Conservation (phyloP, 1,140 invertebrate species). For the Ceratosolen fusciceps region DNA sequence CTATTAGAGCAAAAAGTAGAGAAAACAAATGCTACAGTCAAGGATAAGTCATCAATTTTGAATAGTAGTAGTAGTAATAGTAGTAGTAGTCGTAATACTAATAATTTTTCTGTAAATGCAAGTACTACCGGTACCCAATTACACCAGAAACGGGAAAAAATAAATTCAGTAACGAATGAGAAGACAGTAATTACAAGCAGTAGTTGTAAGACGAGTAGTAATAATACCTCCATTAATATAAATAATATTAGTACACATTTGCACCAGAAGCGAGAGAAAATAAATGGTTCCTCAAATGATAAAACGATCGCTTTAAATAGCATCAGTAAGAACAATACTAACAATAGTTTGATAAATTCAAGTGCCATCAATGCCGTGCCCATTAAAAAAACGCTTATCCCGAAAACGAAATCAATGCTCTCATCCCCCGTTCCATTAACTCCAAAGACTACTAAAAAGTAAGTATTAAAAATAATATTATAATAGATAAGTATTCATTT, state of each 20-base stretch:
- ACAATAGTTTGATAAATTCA: not conserved
- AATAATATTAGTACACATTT: too few species aligned
- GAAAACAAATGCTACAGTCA: not conserved
- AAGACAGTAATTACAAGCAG: too few species aligned
- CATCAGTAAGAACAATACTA: not conserved
- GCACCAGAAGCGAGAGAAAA: too few species aligned
- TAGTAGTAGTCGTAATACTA: not conserved
- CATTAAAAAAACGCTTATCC: not conserved
- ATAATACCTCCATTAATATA: too few species aligned
- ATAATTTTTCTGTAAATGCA: not conserved
- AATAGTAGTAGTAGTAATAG: not conserved
- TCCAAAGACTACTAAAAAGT: constrained; percentile 3
- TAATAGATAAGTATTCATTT: not conserved
- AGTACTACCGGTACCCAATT: too few species aligned
- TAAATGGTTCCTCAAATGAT: too few species aligned
- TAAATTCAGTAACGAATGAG: too few species aligned
- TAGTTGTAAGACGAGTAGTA: too few species aligned
- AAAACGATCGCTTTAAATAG: too few species aligned
- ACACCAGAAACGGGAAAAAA: too few species aligned
- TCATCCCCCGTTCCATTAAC: not conserved
- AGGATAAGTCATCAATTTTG: not conserved
- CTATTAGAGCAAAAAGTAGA: not conserved
- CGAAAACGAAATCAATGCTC: not conserved
- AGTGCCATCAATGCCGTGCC: not conserved
- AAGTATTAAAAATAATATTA: not conserved